phyloP scores from a whole-genome alignment of 2,797 vertebrate species.

The Babyrousa celebensis region DNA sequence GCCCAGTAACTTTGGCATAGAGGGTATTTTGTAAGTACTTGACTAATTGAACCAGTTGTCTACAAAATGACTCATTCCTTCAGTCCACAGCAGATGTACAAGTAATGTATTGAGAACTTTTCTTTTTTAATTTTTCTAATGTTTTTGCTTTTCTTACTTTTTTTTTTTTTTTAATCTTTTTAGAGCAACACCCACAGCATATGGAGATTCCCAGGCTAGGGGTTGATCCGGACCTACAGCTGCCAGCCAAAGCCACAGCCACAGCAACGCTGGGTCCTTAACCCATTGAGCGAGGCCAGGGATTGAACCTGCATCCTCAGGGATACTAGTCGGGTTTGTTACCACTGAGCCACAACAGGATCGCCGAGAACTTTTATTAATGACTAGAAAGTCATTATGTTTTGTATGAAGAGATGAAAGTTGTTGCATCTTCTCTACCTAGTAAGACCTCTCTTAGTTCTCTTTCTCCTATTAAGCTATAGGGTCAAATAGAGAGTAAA shows the following conservation, averaged over 20 bases:
- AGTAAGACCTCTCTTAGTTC: constrained; percentile 31
- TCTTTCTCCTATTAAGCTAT: constrained; percentile 30
- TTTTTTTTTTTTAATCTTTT: too few species aligned
- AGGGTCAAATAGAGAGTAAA: constrained; percentile 61
- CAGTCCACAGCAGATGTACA: not conserved
- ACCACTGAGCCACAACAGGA: too few species aligned
- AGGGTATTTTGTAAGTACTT: constrained; percentile 31
- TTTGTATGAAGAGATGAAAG: constrained; percentile 63
- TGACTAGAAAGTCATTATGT: constrained; percentile 39
- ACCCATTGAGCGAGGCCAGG: too few species aligned
- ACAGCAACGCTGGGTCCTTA: too few species aligned
- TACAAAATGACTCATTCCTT: constrained; percentile 51
- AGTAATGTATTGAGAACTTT: constrained; percentile 11
- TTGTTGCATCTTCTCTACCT: constrained; percentile 23
- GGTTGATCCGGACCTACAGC: too few species aligned
- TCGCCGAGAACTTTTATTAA: constrained; percentile 15
- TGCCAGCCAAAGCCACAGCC: too few species aligned
- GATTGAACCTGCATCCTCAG: too few species aligned
- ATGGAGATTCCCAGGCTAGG: too few species aligned
- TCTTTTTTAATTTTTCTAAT: not conserved
- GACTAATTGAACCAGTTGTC: constrained; percentile 17
- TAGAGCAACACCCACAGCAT: too few species aligned
- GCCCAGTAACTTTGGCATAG: constrained; percentile 28
- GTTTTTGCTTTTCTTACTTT: too few species aligned
- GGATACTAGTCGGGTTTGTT: too few species aligned